Conservation (phyloP, 2,113 vertebrate genomes). For the Lophius piscatorius region DNA sequence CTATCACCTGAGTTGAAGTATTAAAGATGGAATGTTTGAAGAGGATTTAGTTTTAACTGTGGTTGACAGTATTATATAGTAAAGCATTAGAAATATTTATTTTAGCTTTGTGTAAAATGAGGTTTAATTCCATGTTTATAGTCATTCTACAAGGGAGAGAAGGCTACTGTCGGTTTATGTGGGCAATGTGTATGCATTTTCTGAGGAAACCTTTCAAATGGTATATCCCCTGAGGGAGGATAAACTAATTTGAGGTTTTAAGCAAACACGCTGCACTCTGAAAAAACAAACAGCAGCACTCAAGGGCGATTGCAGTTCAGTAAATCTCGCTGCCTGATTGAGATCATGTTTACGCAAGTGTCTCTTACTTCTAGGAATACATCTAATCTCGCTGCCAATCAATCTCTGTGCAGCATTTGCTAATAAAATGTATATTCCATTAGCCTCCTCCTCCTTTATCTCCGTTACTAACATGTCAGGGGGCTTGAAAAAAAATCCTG, state of each 20-base stretch:
- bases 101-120: background rate
- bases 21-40: slow-evolving; percentile 1
- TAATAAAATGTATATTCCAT: slow-evolving; percentile 60
- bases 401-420: slow-evolving; percentile 34
- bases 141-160: slow-evolving; percentile 11
- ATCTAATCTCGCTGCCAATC: slow-evolving; percentile 51
- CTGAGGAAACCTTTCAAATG: slow-evolving; percentile 59
- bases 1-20: background rate
- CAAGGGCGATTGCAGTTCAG: slow-evolving; percentile 36
- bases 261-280: slow-evolving; percentile 38
- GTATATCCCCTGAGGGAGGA: slow-evolving; percentile 55
- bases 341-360: slow-evolving; percentile 60
- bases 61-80: background rate
- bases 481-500: slow-evolving; percentile 19
- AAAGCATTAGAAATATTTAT: background rate
- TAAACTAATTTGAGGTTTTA: slow-evolving; percentile 65
- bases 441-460: slow-evolving; percentile 39
- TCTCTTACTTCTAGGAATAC: slow-evolving; percentile 50
- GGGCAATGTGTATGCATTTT: slow-evolving; percentile 46
- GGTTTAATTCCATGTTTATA: background rate
- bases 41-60: background rate
- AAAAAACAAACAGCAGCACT: slow-evolving; percentile 69
- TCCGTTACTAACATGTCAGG: slow-evolving; percentile 61
- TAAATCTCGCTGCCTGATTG: slow-evolving; percentile 48
- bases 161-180: slow-evolving; percentile 20